Evolutionary conservation across 2,113 vertebrate genomes (phyloP), one percentile per base, ranked within the genome.

Genomic region (Scortum barcoo): DNA sequence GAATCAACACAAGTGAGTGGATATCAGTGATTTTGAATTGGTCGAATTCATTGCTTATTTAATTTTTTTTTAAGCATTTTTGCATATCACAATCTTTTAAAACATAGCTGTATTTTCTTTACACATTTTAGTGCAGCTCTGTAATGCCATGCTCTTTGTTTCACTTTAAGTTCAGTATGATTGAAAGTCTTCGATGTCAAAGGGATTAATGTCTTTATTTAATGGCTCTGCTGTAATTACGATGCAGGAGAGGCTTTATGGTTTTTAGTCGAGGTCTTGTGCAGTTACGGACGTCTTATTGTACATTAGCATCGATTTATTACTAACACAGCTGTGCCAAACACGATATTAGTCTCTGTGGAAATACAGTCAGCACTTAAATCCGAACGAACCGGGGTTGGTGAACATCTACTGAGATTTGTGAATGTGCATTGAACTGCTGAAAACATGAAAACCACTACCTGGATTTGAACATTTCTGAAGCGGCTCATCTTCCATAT

Each of bases 1-100:
- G 88, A 98, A 97, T 78, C 98, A 97, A 0, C 98, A 97, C 94
- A 99, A 99, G 98, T 99, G 92, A 96, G 97, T 86, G 17, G 1
- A 17, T 1, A 7, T 20, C 12, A 24, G 5, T 26, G 4, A 17
- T 48, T 20, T 10, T 9, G 2, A 24, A 60, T 16, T n/a, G n/a
- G n/a, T n/a, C n/a, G n/a, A n/a, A n/a, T n/a, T n/a, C n/a, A n/a
- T n/a, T n/a, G n/a, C n/a, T n/a, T n/a, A n/a, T n/a, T 36, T 36
- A 36, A 36, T 36, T 36, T 36, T 4, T 36, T 36, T 36, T 36
- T 36, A 36, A 36, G 33, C 33, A 4, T 36, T 6, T 36, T 36
- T 36, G 33, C 33, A 36, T 6, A 36, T 36, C 33, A 36, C 33
- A 36, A 36, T 36, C 33, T 50, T 51, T 51, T 50, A 13, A 36